phyloP scores from a whole-genome alignment of 92 coral and sea anemone genomes.

The Pocillopora grandis region DNA sequence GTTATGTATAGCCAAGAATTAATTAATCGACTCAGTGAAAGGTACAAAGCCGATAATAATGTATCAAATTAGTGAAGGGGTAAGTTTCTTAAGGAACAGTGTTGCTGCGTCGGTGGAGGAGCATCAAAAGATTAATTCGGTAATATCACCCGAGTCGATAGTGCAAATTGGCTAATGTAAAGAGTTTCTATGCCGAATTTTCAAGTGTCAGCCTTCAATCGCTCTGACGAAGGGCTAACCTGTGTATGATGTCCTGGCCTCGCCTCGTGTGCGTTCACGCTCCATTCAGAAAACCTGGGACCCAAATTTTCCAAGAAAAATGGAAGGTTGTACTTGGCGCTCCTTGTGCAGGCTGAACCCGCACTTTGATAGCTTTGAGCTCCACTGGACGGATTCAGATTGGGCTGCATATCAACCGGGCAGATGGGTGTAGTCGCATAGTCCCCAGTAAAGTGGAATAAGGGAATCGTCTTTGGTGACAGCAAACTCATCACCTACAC shows the following conservation, averaged over 20 bases:
- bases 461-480: slow-evolving; percentile 52
- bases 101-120: too few relatives aligned
- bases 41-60: too few relatives aligned
- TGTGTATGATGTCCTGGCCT: slow-evolving; percentile 74
- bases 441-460: slow-evolving; percentile 66
- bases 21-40: too few relatives aligned
- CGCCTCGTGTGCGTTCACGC: slow-evolving; percentile 71
- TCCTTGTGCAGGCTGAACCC: slow-evolving; percentile 28
- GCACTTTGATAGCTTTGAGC: slow-evolving; percentile 49
- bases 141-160: too few relatives aligned
- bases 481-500: slow-evolving; percentile 63
- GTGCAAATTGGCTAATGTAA: too few relatives aligned
- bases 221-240: slow-evolving; percentile 24
- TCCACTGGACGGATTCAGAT: slow-evolving; percentile 69
- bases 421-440: slow-evolving; percentile 74
- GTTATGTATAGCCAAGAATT: too few relatives aligned
- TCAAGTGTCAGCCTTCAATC: too few relatives aligned
- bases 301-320: slow-evolving; percentile 62
- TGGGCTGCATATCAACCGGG: slow-evolving; percentile 58
- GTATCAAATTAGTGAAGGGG: too few relatives aligned
- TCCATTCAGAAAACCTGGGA: slow-evolving; percentile 72
- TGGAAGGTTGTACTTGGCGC: slow-evolving; percentile 54
- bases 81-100: too few relatives aligned
- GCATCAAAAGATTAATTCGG: too few relatives aligned
- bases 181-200: too few relatives aligned